Percentiles rank a stretch among this genome's conserved stretches.
Evolutionary conservation across 2,888 invertebrate species (phyloP).

Genomic region (Deroplatys truncata): DNA sequence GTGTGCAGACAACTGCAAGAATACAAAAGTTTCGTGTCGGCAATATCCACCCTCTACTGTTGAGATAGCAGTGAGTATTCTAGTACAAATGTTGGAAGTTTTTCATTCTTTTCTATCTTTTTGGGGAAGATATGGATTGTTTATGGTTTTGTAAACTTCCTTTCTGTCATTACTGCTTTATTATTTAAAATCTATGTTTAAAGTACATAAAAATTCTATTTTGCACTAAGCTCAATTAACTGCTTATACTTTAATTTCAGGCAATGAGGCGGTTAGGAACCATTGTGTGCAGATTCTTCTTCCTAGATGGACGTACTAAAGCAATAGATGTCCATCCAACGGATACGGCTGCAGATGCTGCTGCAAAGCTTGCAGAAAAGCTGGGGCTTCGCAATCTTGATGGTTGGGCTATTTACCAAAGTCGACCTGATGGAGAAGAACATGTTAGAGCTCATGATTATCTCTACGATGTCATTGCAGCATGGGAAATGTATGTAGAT

Average conservation of each 20-base stretch:
- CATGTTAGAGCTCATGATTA: constrained; percentile 89
- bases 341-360: constrained; percentile 88
- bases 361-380: constrained; percentile 83
- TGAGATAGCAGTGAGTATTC: constrained; percentile 76
- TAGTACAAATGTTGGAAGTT: too few relatives aligned
- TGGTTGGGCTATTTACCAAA: constrained; percentile 94
- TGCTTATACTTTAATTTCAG: constrained; percentile 42
- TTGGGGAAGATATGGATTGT: too few relatives aligned
- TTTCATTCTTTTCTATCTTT: too few relatives aligned
- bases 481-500: constrained; percentile 79
- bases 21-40: constrained; percentile 75
- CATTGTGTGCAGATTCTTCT: constrained; percentile 90
- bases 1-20: constrained; percentile 89
- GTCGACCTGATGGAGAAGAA: constrained; percentile 80
- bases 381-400: constrained; percentile 76
- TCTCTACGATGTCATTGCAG: constrained; percentile 88
- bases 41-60: constrained; percentile 86
- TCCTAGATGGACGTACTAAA: constrained; percentile 91
- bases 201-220: too few relatives aligned
- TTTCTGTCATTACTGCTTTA: too few relatives aligned
- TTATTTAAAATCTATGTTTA: too few relatives aligned
- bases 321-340: constrained; percentile 94
- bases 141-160: too few relatives aligned
- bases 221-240: not conserved
- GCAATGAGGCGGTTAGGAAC: constrained; percentile 88